These are phyloP conservation scores for Discoglossus pictus DNA, from an alignment of 2,797 vertebrate species.

Conservation along the genomic window DNA sequence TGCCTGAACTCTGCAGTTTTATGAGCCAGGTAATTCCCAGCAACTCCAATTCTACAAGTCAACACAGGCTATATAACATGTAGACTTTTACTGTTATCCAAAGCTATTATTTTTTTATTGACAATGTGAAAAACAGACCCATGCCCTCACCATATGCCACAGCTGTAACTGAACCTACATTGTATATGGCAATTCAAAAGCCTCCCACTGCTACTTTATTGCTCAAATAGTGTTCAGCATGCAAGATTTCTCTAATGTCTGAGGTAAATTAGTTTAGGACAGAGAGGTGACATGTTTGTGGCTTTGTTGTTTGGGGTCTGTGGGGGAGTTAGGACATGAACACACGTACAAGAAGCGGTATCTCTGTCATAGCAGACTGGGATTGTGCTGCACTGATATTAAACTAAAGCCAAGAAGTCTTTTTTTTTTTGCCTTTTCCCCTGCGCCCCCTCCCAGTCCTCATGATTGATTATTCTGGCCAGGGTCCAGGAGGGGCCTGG, in stretches of 20 bases:
- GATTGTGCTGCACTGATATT: conserved; percentile 16
- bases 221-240: too few relatives aligned
- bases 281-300: too few relatives aligned
- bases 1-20: conserved; percentile 26
- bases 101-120: conserved; percentile 26
- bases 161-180: conserved; percentile 2
- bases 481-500: conserved; percentile 25
- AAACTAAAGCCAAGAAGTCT: conserved; percentile 3
- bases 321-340: too few relatives aligned
- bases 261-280: too few relatives aligned
- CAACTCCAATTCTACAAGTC: conserved; percentile 2
- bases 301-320: too few relatives aligned
- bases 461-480: conserved; percentile 41
- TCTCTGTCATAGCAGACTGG: too few relatives aligned
- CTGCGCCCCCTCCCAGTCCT: not conserved
- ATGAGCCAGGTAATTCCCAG: conserved; percentile 43
- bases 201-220: too few relatives aligned
- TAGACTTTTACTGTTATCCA: conserved; percentile 30
- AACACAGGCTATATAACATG: conserved; percentile 22
- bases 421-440: not conserved
- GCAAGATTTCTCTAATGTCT: too few relatives aligned
- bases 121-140: conserved; percentile 25
- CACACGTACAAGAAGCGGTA: too few relatives aligned
- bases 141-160: conserved; percentile 8
- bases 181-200: conserved; percentile 13